phyloP scores from a whole-genome alignment of 2,113 vertebrate species.

The Notarius quadriscutis region DNA sequence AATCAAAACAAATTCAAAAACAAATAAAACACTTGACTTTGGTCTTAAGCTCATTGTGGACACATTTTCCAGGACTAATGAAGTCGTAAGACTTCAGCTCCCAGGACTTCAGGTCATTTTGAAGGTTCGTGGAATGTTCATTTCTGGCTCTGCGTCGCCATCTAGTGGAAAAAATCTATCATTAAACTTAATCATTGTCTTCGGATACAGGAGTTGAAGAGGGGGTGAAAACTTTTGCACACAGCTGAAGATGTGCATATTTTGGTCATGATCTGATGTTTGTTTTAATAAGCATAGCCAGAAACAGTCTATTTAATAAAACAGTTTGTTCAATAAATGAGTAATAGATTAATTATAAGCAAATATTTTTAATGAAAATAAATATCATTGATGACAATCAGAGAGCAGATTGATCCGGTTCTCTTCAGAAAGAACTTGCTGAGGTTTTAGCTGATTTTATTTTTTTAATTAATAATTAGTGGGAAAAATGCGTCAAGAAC shows the following conservation, averaged over 20 bases:
- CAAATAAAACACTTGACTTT: neutral
- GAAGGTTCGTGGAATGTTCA: neutral
- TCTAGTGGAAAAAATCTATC: constrained; percentile 21
- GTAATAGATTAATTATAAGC: neutral
- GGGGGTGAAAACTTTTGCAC: neutral
- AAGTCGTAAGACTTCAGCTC: neutral
- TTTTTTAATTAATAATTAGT: no score
- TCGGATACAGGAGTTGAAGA: no score
- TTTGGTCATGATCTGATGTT: neutral
- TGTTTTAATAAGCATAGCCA: neutral
- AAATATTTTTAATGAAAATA: neutral
- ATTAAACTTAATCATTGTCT: neutral
- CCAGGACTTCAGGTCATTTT: neutral
- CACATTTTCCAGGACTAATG: neutral
- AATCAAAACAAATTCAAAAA: no score
- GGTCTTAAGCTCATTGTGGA: neutral
- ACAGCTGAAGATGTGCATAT: neutral
- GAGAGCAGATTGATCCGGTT: no score
- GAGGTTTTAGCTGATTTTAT: no score
- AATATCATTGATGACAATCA: no score
- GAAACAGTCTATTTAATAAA: neutral
- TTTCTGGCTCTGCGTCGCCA: constrained; percentile 14
- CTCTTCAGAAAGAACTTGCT: no score
- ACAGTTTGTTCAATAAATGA: no score
- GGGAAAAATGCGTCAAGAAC: no score